Evolutionary conservation across 1,140 invertebrate species (phyloP), one percentile per base, ranked within the genome.

Genomic region (Drosophila triauraria): DNA sequence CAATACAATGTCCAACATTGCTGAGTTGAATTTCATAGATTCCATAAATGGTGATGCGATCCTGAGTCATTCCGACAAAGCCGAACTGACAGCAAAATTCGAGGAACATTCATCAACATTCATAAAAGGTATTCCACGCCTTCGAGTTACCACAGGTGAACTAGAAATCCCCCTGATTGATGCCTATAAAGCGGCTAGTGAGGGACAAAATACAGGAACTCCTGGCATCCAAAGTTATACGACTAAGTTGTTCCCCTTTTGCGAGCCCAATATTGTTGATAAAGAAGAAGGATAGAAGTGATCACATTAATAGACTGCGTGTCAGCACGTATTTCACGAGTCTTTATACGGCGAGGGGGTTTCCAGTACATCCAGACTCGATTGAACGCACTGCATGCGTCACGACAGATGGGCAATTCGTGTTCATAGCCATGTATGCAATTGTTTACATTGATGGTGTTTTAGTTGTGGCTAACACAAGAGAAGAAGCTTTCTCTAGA

Each of bases 371-470:
- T 20, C 20, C 20, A 20, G 20, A 20, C 20, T 20, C 20, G 20
- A 20, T 20, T 20, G 20, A 20, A 20, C 20, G 20, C 20, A 20
- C 20, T 20, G 20, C 20, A 20, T 20, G 20, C 20, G 20, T 20
- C 20, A 20, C 20, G 20, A 20, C 20, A 20, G 20, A 20, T 20
- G 20, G 20, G 20, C 20, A 20, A 20, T 20, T 20, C 20, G 20
- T 20, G 20, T 20, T 20, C 20, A 20, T 20, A 20, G 20, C 20
- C 20, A 20, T 20, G 20, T 20, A 20, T 43, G 48, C 20, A 17
- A 35, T 64, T 53, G 53, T 30, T 10, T 60, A 60, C 17, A 65
- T 60, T 10, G 70, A 74, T n/a, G 48, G 60, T 60, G 56, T 74
- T 25, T 23, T 54, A 8, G 43, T 75, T 40, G 56, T 47, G 3